Percentiles rank a stretch among this genome's conserved stretches.
Conservation (phyloP, 2,113 vertebrate genomes). For the Ptychochromis oligacanthus region DNA sequence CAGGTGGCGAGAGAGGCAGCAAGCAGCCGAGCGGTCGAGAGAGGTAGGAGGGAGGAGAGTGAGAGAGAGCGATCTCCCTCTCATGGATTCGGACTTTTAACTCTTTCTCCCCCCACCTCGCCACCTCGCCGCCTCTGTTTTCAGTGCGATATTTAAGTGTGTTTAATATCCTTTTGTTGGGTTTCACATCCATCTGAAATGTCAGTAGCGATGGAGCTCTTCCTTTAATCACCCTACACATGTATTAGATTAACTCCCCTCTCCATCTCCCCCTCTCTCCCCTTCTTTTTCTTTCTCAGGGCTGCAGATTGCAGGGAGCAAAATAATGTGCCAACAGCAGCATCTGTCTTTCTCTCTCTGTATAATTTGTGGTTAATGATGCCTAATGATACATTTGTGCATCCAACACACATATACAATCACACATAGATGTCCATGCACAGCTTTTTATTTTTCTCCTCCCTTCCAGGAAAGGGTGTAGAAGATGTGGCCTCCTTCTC, state of each 20-base stretch:
- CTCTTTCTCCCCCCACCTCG: constrained; percentile 33
- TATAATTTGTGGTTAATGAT: constrained; percentile 78
- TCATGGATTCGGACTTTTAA: constrained; percentile 38
- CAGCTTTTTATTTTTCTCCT: constrained; percentile 6
- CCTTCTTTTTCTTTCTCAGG: neutral
- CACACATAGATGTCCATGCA: neutral
- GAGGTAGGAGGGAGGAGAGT: constrained; percentile 10
- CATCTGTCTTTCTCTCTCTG: constrained; percentile 70
- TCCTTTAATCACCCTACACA: constrained; percentile 63
- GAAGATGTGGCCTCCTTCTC: constrained; percentile 16
- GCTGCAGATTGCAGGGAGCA: constrained; percentile 27
- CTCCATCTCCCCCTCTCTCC: neutral
- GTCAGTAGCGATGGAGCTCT: constrained; percentile 60
- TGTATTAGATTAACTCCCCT: constrained; percentile 46
- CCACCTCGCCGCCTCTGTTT: neutral
- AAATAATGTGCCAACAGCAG: constrained; percentile 63
- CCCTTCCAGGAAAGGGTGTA: constrained; percentile 35
- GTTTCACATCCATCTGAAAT: constrained; percentile 57
- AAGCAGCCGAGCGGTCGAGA: constrained; percentile 26
- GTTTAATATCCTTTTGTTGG: constrained; percentile 51
- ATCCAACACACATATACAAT: constrained; percentile 28
- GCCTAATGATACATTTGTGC: constrained; percentile 75
- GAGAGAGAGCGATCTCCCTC: constrained; percentile 10
- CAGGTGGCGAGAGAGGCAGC: constrained; percentile 73
- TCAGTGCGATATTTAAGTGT: neutral